Percentiles rank a stretch among this genome's conserved stretches.
phyloP scores from a whole-genome alignment of 2,113 vertebrate species.

The Neogobius melanostomus region DNA sequence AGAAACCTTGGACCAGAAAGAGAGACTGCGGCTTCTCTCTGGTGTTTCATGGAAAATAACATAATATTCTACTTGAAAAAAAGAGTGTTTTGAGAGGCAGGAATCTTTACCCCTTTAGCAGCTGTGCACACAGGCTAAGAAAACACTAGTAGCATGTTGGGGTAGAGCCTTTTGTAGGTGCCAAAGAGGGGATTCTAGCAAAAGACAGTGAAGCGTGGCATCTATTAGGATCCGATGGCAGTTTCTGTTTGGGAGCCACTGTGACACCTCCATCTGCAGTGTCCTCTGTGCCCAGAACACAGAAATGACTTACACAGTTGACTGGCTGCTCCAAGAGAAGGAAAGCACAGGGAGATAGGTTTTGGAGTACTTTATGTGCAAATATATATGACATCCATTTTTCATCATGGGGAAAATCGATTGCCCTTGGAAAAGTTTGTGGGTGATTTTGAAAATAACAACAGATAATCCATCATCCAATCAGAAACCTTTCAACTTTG shows the following conservation, averaged over 20 bases:
- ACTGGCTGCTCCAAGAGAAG: not conserved
- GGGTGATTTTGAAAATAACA: not conserved
- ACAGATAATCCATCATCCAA: too few species aligned
- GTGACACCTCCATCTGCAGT: not conserved
- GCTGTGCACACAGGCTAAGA: constrained; percentile 29
- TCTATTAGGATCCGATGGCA: not conserved
- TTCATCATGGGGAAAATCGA: not conserved
- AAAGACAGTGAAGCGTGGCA: not conserved
- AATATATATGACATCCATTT: not conserved
- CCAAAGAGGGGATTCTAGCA: not conserved
- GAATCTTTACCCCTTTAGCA: constrained; percentile 37
- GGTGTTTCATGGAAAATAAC: constrained; percentile 48
- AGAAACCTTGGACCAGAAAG: constrained; percentile 45
- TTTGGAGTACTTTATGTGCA: not conserved
- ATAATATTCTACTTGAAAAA: constrained; percentile 49
- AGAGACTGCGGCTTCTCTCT: constrained; percentile 27
- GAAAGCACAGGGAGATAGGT: not conserved
- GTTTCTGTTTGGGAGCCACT: not conserved
- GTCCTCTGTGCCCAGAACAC: not conserved
- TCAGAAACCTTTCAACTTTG: too few species aligned
- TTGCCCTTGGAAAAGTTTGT: not conserved
- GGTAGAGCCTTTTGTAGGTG: not conserved
- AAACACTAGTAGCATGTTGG: constrained; percentile 14
- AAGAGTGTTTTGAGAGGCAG: constrained; percentile 49
- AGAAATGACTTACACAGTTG: not conserved